Evolutionary conservation across 1,140 invertebrate genomes (phyloP), one percentile per base, ranked within the genome.

Genomic region (Eueides isabella): DNA sequence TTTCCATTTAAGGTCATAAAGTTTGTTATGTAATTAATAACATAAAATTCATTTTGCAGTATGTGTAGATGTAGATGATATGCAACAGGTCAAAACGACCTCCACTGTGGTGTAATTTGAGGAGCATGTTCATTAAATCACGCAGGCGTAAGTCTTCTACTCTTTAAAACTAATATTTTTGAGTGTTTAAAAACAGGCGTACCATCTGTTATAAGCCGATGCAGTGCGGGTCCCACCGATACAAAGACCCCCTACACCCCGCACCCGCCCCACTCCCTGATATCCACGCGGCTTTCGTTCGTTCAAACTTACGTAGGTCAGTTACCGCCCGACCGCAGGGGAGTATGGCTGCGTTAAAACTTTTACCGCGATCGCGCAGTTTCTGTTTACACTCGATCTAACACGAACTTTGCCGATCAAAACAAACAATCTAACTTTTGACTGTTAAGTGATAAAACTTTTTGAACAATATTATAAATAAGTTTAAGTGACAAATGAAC

Each of bases 281-380:
- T 83, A 90, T 87, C 88, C 91, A 91, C 90, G 88, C 91, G 89
- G 91, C 91, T 92, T 92, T 92, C 90, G 89, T 90, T 90, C 86
- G 89, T 92, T 92, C 90, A 92, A 92, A 92, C 92, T 93, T 94
- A 91, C 92, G 90, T 91, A 94, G 93, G 93, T 94, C 93, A 94
- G 93, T 94, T 94, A 94, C 92, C 92, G 92, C 86, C 89, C 90
- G 88, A 92, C 89, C 89, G 87, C 90, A 89, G 88, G 85, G 91
- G 89, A 93, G 92, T 81, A 91, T 92, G 92, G 91, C 89, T 90
- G 93, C 87, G 90, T 92, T 87, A 91, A 91, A 88, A 90, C 86
- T 90, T 92, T 90, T 89, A 81, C 76, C 86, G 85, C 90, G 87
- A 84, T 84, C 85, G 83, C 90, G 86, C 85, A 90, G 80, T 88